Conservation (phyloP, 1,140 invertebrate species). For the Sitobion miscanthi region DNA sequence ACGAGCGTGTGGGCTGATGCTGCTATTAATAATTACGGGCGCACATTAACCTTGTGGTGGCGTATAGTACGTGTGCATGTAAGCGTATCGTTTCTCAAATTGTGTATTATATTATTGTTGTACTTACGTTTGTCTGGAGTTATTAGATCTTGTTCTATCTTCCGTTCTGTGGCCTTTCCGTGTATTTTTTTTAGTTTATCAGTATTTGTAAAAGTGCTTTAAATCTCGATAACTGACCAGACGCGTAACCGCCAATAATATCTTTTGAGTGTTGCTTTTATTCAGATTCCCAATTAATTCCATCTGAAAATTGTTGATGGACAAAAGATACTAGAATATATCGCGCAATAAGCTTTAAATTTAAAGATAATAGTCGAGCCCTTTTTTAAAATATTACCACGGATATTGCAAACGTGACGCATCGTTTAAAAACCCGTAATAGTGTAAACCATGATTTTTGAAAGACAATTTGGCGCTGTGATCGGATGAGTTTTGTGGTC, state of each 20-base stretch:
- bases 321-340: too few species aligned
- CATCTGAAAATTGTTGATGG: too few species aligned
- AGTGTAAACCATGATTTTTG: not conserved
- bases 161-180: not conserved
- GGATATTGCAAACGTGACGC: not conserved
- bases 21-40: not conserved
- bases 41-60: not conserved
- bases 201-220: not conserved
- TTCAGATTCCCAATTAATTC: too few species aligned
- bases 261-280: too few species aligned
- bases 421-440: too few species aligned
- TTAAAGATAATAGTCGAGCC: too few species aligned
- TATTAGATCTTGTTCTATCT: not conserved
- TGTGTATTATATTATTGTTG: not conserved
- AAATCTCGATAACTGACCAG: not conserved
- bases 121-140: not conserved
- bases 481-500: not conserved
- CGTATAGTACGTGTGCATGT: not conserved
- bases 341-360: too few species aligned
- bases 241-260: too few species aligned
- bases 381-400: not conserved
- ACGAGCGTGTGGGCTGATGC: not conserved
- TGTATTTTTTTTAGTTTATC: not conserved
- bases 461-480: not conserved
- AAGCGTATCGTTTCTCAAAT: not conserved